Conservation (phyloP, 2,797 vertebrate genomes). For the Sebastes trivittatus region DNA sequence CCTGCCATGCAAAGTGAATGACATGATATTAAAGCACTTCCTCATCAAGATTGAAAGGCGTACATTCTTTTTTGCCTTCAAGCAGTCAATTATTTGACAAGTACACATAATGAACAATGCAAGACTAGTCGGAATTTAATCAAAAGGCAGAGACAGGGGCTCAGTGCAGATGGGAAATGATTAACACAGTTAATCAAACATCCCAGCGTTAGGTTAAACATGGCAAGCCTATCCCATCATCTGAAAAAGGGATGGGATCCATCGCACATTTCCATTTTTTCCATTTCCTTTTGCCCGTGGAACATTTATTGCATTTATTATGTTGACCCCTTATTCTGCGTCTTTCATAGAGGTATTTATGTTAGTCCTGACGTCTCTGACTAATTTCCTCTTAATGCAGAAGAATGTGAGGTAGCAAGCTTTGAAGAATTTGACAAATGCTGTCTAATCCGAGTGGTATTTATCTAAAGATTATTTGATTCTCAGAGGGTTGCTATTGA, state of each 20-base stretch:
- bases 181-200: slow-evolving; percentile 84
- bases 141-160: slow-evolving; percentile 78
- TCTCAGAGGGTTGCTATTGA: slow-evolving; percentile 43
- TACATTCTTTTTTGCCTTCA: slow-evolving; percentile 75
- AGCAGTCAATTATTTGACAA: slow-evolving; percentile 84
- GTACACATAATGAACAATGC: slow-evolving; percentile 84
- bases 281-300: slow-evolving; percentile 65
- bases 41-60: slow-evolving; percentile 79
- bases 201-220: slow-evolving; percentile 79
- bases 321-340: slow-evolving; percentile 63
- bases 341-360: slow-evolving; percentile 64
- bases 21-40: slow-evolving; percentile 81
- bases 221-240: slow-evolving; percentile 77
- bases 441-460: slow-evolving; percentile 32
- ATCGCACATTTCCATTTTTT: slow-evolving; percentile 70
- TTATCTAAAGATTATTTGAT: slow-evolving; percentile 47
- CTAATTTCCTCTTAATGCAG: slow-evolving; percentile 54
- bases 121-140: slow-evolving; percentile 82
- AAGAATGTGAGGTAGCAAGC: slow-evolving; percentile 41
- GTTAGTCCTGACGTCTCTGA: slow-evolving; percentile 41
- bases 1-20: slow-evolving; percentile 74
- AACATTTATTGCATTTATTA: slow-evolving; percentile 71
- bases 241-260: slow-evolving; percentile 75
- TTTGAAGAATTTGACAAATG: slow-evolving; percentile 29
- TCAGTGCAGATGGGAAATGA: slow-evolving; percentile 81